These are phyloP conservation scores for Troides helena DNA, from an alignment of 2,888 invertebrate genomes.

Conservation along the genomic window DNA sequence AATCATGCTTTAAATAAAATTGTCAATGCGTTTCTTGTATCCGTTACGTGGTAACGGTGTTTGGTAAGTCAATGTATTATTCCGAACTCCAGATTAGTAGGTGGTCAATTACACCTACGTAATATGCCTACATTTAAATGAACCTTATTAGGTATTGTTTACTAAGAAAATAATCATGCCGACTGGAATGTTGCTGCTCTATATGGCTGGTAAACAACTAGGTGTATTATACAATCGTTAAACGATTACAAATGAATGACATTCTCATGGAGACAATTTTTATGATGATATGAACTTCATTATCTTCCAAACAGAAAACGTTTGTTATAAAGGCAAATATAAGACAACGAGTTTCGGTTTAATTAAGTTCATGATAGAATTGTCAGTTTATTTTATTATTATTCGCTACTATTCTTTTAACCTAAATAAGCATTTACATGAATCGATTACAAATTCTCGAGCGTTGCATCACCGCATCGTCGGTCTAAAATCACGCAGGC, in stretches of 20 bases:
- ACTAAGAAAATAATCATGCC: constrained; percentile 15
- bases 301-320: background rate
- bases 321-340: too few relatives aligned
- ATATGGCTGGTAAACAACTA: constrained; percentile 14
- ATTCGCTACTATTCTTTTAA: background rate
- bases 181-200: constrained; percentile 17
- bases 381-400: constrained; percentile 4
- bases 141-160: constrained; percentile 26
- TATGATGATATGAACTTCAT: background rate
- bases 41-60: constrained; percentile 13
- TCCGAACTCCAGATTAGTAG: constrained; percentile 6
- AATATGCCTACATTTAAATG: constrained; percentile 5
- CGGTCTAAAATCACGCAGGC: constrained; percentile 16
- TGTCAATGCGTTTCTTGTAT: background rate
- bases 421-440: background rate
- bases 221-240: constrained; percentile 11
- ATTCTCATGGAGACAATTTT: background rate
- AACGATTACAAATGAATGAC: background rate
- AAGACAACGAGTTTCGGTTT: too few relatives aligned
- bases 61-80: constrained; percentile 5
- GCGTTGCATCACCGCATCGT: constrained; percentile 20
- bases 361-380: background rate
- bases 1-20: background rate
- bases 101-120: constrained; percentile 23
- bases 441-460: constrained; percentile 10